These are phyloP conservation scores for Ricordea florida DNA, from an alignment of 92 coral and sea anemone species.

Conservation along the genomic window DNA sequence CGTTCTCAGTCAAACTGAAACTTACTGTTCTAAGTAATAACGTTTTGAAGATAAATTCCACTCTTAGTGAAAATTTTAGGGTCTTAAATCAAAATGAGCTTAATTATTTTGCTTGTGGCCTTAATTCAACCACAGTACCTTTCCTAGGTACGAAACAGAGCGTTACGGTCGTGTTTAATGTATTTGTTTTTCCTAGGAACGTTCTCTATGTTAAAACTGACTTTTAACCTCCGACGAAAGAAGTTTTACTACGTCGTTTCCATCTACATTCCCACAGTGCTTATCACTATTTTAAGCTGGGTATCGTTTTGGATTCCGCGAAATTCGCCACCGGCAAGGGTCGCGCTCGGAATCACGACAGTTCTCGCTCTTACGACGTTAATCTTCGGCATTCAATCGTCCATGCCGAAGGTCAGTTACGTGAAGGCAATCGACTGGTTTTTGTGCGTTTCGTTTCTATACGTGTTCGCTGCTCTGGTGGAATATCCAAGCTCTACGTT, in stretches of 20 bases:
- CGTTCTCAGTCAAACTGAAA: no score
- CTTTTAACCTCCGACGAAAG: constrained; percentile 71
- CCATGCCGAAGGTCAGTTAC: constrained; percentile 95
- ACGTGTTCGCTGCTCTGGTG: constrained; percentile 90
- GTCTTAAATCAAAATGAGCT: no score
- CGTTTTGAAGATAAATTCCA: no score
- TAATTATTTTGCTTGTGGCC: no score
- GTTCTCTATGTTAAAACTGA: constrained; percentile 58
- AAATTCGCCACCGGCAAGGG: constrained; percentile 98
- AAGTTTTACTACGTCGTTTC: constrained; percentile 88
- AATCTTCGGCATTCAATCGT: constrained; percentile 88
- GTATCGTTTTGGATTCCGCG: constrained; percentile 99
- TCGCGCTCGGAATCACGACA: constrained; percentile 97
- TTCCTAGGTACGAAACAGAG: no score
- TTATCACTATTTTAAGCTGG: constrained; percentile 83
- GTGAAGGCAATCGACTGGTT: constrained; percentile 98
- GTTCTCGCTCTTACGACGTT: constrained; percentile 95
- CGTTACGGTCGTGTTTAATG: no score
- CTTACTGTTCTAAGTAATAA: no score
- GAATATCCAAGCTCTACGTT: constrained; percentile 96
- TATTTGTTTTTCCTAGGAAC: no score
- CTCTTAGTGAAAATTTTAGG: no score
- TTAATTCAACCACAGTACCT: no score
- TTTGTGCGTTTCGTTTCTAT: constrained; percentile 82
- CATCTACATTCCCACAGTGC: constrained; percentile 87